Percentiles rank a stretch among this genome's conserved stretches.
Evolutionary conservation across 2,113 vertebrate genomes (phyloP).

Genomic region (Oryzias javanicus): DNA sequence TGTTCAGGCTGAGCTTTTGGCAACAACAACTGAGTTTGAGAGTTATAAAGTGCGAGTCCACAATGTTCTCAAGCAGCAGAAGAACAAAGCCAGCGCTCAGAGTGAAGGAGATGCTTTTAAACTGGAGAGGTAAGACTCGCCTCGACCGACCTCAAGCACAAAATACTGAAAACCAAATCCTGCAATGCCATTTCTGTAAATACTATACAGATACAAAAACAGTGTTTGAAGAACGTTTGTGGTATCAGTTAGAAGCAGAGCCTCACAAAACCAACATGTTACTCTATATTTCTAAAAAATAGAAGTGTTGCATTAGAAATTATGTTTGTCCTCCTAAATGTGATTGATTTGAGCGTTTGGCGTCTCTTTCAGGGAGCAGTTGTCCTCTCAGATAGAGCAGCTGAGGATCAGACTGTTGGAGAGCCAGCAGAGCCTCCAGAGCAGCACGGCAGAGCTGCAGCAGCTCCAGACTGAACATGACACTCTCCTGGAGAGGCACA

Average conservation of each 20-base stretch:
- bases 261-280: no score
- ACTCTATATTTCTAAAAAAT: no score
- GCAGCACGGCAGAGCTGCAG: slow-evolving; percentile 81
- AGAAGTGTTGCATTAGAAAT: no score
- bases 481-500: slow-evolving; percentile 92
- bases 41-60: slow-evolving; percentile 96
- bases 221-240: no score
- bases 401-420: slow-evolving; percentile 86
- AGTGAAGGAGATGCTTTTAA: slow-evolving; percentile 83
- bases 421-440: slow-evolving; percentile 85
- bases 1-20: slow-evolving; percentile 83
- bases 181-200: not conserved
- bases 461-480: slow-evolving; percentile 88
- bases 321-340: not conserved
- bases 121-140: slow-evolving; percentile 83
- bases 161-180: not conserved
- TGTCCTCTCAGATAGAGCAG: slow-evolving; percentile 84
- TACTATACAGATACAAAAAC: no score
- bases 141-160: not conserved
- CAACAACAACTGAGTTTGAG: slow-evolving; percentile 87
- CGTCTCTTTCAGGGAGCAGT: slow-evolving; percentile 79
- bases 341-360: slow-evolving; percentile 3
- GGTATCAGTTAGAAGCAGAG: no score
- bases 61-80: slow-evolving; percentile 97
- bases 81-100: slow-evolving; percentile 82